phyloP scores from a whole-genome alignment of 2,113 vertebrate species.

The Lampris incognitus region DNA sequence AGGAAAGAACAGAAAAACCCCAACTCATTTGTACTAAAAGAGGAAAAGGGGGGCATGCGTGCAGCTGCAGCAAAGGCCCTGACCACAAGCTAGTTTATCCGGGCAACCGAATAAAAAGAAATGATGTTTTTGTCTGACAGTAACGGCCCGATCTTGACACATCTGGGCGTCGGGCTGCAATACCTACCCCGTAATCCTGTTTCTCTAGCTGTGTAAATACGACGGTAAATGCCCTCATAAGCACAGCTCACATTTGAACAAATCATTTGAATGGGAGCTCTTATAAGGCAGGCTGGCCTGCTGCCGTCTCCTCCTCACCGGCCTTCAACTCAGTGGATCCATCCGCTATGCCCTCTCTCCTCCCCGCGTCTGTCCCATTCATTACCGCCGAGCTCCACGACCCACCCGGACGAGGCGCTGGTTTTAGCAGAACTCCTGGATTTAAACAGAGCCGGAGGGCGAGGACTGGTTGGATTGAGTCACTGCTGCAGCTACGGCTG shows the following conservation, averaged over 20 bases:
- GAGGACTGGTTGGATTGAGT: conserved; percentile 1
- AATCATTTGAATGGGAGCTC: not conserved
- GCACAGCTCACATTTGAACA: not conserved
- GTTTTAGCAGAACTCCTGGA: not conserved
- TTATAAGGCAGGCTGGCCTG: conserved; percentile 15
- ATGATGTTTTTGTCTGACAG: not conserved
- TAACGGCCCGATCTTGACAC: conserved; percentile 13
- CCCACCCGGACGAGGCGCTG: conserved; percentile 8
- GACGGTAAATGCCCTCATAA: conserved; percentile 6
- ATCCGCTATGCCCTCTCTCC: not conserved
- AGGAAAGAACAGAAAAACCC: not conserved
- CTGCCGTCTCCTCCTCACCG: conserved; percentile 2
- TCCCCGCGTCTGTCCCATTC: not conserved
- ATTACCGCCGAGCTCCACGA: not conserved
- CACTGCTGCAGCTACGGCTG: conserved; percentile 18
- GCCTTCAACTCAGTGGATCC: not conserved
- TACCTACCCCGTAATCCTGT: not conserved
- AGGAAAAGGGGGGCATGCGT: not conserved
- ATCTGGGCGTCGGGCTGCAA: conserved; percentile 10
- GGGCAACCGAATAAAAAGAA: not conserved
- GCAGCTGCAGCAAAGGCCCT: conserved; percentile 3
- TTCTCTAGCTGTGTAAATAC: conserved; percentile 18
- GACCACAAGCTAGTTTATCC: conserved; percentile 12
- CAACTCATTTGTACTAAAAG: not conserved
- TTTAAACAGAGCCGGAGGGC: not conserved